Percentiles rank a stretch among this genome's conserved stretches.
phyloP scores from a whole-genome alignment of 64 coral and sea anemone species.

The Platygyra sinensis region DNA sequence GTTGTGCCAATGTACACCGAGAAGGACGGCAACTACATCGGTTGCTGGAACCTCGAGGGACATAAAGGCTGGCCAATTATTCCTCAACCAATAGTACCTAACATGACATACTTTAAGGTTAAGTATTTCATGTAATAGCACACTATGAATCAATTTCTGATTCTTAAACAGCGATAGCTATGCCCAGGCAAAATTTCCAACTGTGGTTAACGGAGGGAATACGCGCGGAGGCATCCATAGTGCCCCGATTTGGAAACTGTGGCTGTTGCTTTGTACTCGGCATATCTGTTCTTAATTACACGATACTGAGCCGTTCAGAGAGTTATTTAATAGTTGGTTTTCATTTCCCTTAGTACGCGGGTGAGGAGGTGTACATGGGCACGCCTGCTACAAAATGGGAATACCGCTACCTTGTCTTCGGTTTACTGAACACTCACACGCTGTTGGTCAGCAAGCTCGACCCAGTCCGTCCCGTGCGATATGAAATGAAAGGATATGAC shows the following conservation, averaged over 20 bases:
- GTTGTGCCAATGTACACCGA: conserved; percentile 96
- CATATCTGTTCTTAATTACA: neutral
- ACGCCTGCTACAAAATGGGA: conserved; percentile 85
- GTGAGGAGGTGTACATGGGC: conserved; percentile 83
- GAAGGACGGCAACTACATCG: conserved; percentile 86
- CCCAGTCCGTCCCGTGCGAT: conserved; percentile 82
- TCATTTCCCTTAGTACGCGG: conserved; percentile 58
- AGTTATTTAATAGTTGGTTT: neutral
- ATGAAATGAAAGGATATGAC: conserved; percentile 98
- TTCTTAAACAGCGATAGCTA: neutral
- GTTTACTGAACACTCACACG: conserved; percentile 83
- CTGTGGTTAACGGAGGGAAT: too few relatives aligned
- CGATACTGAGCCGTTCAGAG: neutral
- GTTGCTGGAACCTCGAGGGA: conserved; percentile 87
- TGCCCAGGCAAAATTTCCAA: too few relatives aligned
- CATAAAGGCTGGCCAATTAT: conserved; percentile 79
- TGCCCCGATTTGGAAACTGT: too few relatives aligned
- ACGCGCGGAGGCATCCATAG: too few relatives aligned
- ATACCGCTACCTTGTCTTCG: conserved; percentile 85
- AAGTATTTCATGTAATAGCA: neutral
- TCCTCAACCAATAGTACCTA: conserved; percentile 88
- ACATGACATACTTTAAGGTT: conserved; percentile 91
- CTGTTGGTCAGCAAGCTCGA: conserved; percentile 82
- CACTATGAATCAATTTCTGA: neutral
- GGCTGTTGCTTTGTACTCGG: too few relatives aligned